A percentile compares a stretch with the other conserved stretches of the same genome.
phyloP scores from a whole-genome alignment of 2,888 invertebrate species.

The Tuta absoluta region DNA sequence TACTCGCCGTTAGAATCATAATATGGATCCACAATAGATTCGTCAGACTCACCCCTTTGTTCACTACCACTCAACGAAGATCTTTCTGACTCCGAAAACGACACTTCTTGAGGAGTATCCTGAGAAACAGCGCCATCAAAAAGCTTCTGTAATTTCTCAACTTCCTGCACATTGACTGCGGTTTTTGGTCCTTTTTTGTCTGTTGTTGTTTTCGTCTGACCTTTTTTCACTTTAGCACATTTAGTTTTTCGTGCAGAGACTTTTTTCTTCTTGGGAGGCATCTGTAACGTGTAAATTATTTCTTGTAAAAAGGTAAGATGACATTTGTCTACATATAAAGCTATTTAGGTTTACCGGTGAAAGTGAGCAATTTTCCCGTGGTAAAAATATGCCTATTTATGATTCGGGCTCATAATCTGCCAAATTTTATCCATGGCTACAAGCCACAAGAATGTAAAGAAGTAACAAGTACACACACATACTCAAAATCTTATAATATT shows the following conservation, averaged over 20 bases:
- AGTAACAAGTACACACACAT: too few relatives aligned
- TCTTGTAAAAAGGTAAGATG: neutral
- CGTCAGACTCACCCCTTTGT: neutral
- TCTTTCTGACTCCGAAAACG: neutral
- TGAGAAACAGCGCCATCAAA: too few relatives aligned
- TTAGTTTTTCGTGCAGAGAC: neutral
- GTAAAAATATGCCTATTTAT: too few relatives aligned
- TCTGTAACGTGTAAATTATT: neutral
- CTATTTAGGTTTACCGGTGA: neutral
- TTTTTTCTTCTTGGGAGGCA: neutral
- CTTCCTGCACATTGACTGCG: too few relatives aligned
- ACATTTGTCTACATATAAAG: neutral
- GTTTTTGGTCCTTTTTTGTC: too few relatives aligned
- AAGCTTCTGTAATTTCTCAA: too few relatives aligned
- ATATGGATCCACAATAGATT: neutral
- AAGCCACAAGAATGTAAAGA: too few relatives aligned
- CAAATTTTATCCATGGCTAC: too few relatives aligned
- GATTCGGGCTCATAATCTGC: too few relatives aligned
- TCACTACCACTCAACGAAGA: neutral
- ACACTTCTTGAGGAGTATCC: neutral
- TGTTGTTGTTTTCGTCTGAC: too few relatives aligned
- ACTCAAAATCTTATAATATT: too few relatives aligned
- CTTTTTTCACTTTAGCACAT: neutral
- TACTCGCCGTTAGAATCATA: constrained; percentile 8
- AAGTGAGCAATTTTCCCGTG: too few relatives aligned